Evolutionary conservation across 1,140 invertebrate genomes (phyloP).

Genomic region (Drosophila rhopaloa): DNA sequence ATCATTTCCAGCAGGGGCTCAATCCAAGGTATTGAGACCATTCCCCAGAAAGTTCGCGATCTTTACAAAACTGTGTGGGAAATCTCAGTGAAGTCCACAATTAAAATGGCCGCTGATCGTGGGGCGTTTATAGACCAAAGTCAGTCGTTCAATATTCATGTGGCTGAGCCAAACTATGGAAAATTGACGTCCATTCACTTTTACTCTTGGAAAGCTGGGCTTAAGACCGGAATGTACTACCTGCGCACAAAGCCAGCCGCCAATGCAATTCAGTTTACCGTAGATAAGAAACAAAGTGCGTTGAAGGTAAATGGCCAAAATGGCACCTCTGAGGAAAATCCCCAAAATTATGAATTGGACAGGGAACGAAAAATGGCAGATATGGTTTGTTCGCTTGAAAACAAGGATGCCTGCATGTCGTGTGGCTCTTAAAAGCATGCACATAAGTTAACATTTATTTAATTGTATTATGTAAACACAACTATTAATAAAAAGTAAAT

Average conservation of each 20-base stretch:
- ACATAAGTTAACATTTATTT: conserved; percentile 52
- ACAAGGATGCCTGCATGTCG: conserved; percentile 95
- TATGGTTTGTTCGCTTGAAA: conserved; percentile 94
- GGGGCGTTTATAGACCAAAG: conserved; percentile 99
- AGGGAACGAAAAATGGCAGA: conserved; percentile 89
- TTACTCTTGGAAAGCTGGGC: conserved; percentile 97
- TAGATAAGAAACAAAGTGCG: conserved; percentile 92
- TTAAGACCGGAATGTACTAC: conserved; percentile 99
- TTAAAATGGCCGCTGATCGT: conserved; percentile 99
- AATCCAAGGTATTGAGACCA: conserved; percentile 94
- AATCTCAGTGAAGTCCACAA: conserved; percentile 96
- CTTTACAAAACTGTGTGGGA: conserved; percentile 99
- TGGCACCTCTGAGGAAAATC: conserved; percentile 11
- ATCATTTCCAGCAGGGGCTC: conserved; percentile 97
- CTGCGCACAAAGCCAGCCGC: conserved; percentile 98
- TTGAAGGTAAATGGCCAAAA: conserved; percentile 33
- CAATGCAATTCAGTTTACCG: conserved; percentile 98
- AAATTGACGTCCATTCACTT: conserved; percentile 99
- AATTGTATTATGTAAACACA: conserved; percentile 30
- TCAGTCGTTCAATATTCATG: conserved; percentile 98
- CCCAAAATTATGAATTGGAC: conserved; percentile 61
- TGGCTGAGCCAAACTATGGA: conserved; percentile 96
- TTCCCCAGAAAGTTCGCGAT: conserved; percentile 95
- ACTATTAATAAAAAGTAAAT: conserved; percentile 33
- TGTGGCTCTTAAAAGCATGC: conserved; percentile 86